phyloP scores from a whole-genome alignment of 2,888 invertebrate species.

The Torymus texanus region DNA sequence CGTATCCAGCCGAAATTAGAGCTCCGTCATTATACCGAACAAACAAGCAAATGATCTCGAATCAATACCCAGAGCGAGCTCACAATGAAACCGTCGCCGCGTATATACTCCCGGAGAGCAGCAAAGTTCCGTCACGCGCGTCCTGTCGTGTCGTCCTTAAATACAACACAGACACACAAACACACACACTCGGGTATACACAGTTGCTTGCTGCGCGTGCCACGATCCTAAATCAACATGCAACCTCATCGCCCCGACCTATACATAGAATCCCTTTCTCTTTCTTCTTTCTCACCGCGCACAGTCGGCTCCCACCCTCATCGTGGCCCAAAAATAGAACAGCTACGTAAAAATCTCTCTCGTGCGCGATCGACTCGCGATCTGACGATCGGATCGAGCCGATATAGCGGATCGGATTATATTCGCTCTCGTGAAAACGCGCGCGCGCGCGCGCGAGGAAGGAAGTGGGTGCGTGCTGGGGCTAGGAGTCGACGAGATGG shows the following conservation, averaged over 20 bases:
- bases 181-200: no score
- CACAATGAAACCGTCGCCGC: no score
- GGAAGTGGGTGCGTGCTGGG: conserved; percentile 6
- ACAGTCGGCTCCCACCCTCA: background rate
- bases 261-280: conserved; percentile 38
- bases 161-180: no score
- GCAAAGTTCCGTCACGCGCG: no score
- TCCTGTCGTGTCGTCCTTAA: no score
- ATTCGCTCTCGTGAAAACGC: background rate
- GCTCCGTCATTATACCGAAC: no score
- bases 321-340: background rate
- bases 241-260: conserved; percentile 1
- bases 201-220: background rate
- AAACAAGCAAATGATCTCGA: no score
- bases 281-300: conserved; percentile 5
- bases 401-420: conserved; percentile 3
- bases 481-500: conserved; percentile 10
- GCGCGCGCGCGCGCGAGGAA: background rate
- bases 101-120: no score
- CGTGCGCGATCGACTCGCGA: background rate
- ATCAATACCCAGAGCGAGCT: no score
- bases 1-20: no score
- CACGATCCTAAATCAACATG: background rate
- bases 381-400: background rate
- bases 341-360: no score